Percentiles rank a stretch among this genome's conserved stretches.
Evolutionary conservation across 2,888 invertebrate species (phyloP).

Genomic region (Caenorhabditis sp.): DNA sequence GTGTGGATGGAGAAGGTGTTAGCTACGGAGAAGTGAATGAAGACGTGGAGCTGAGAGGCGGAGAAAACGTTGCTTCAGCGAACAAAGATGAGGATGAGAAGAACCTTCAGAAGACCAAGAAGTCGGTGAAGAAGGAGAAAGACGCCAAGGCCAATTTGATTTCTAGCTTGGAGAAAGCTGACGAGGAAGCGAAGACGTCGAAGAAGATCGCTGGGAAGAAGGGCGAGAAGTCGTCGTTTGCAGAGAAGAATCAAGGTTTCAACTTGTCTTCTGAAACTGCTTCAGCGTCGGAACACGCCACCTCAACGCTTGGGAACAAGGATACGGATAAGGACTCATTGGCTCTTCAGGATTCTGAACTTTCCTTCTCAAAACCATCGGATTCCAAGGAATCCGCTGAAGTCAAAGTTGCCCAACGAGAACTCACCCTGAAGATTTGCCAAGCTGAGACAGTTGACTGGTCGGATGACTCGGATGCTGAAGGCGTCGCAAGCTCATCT

Average conservation of each 20-base stretch:
- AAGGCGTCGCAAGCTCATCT: conserved; percentile 22
- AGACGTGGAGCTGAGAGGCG: background rate
- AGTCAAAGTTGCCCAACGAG: conserved; percentile 32
- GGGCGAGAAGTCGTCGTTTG: conserved; percentile 30
- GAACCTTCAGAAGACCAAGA: conserved; percentile 5
- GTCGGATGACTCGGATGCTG: conserved; percentile 46
- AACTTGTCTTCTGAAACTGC: conserved; percentile 27
- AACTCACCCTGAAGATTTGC: conserved; percentile 51
- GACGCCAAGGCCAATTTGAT: conserved; percentile 31
- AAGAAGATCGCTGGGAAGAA: conserved; percentile 33
- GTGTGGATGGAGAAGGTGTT: background rate
- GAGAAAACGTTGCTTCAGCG: conserved; percentile 2
- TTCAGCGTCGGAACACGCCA: background rate
- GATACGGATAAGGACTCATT: conserved; percentile 29
- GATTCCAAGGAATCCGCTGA: conserved; percentile 35
- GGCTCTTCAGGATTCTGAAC: conserved; percentile 25
- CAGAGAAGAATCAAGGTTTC: conserved; percentile 45
- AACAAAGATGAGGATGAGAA: background rate
- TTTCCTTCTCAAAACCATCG: conserved; percentile 26
- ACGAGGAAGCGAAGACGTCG: conserved; percentile 19
- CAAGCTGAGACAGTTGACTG: conserved; percentile 53
- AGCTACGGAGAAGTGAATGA: conserved; percentile 7
- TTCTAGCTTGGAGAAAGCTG: conserved; percentile 44
- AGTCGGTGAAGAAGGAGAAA: conserved; percentile 10
- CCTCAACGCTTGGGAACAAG: background rate